Evolutionary conservation across 2,888 invertebrate species (phyloP), one percentile per base, ranked within the genome.

Genomic region (Adelognathus sp.): DNA sequence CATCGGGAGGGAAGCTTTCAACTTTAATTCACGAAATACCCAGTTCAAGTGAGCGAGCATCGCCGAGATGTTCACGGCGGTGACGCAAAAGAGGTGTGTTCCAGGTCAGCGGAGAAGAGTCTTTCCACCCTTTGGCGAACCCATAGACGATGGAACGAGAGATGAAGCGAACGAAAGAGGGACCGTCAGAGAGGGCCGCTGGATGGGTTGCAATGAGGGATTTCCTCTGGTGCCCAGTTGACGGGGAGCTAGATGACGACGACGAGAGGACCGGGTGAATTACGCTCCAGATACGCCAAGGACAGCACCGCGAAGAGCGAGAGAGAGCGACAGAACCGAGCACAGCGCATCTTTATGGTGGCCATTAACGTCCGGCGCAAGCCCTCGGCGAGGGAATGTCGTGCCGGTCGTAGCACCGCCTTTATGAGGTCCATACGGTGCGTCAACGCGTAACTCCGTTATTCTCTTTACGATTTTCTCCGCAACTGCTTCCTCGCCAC

Each of bases 311-410:
- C 60, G 18, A 16, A 75, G 67, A 69, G 61, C 64, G 76, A 44
- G 69, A 72, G 63, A 67, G 58, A 61, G 75, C 54, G 70, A 72
- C 58, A 67, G 58, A 61, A 73, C 54, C 67, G 64, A 69, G 77
- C 81, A 66, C 50, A 36, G 36, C n/a, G n/a, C 80, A 84, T 82
- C 85, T 86, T 86, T 86, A 84, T 83, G 84, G 80, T 56, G 52
- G 81, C 83, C 82, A 84, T 86, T 86, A 86, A 85, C 72, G 86
- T 86, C 86, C 81, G 58, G 66, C 64, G 85, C 86, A 85, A 84
- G 58, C 80, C 78, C 76, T 71, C 66, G 78, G 60, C 69, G 64
- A 50, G 69, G 80, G 70, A 77, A 81, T 73, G 76, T 69, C 78
- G 56, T 50, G 66, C 61, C 74, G 66, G 63, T 52, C 80, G 64